Evolutionary conservation across 1,140 invertebrate species (phyloP), one percentile per base, ranked within the genome.

Genomic region (Melanaphis sacchari): DNA sequence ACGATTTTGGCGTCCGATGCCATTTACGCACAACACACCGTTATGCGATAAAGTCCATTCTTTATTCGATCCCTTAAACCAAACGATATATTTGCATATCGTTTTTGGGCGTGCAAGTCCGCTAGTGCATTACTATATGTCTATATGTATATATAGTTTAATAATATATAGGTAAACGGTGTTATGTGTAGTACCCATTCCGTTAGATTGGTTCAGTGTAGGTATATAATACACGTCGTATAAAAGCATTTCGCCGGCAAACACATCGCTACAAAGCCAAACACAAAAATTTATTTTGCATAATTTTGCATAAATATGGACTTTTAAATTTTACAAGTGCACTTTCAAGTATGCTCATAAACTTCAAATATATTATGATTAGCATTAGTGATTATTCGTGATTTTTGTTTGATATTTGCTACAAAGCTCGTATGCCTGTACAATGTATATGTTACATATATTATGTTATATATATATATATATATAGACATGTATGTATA

Each of bases 301-400:
- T 84, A 84, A 84, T 84, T 84, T 84, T 84, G 38, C 82, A 84
- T 84, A 84, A 84, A 84, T 84, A 84, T 26, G 82, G 38, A 41
- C 36, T 84, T 84, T 84, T 84, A 40, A 40, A 84, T 84, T 84
- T 41, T 84, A 84, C 38, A 84, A 84, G 38, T 41, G 82, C 38
- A 24, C 38, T 84, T 21, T 84, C 24, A 9, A 40, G 26, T 82
- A 40, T 26, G 82, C 41, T 40, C 38, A 41, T 84, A 84, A 84
- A 41, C 82, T 40, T 84, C 82, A 84, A 84, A 41, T 84, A 40
- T 26, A 84, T 22, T 41, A 40, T 40, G 38, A 84, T 84, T 84
- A 26, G 38, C 40, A 84, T 26, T 84, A 84, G 24, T 41, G 36
- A 84, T 84, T 84, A 84, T 41, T 82, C 81, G 38, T 38, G 81